Conservation (phyloP, 2,113 vertebrate genomes). For the Nyctibius bracteatus region DNA sequence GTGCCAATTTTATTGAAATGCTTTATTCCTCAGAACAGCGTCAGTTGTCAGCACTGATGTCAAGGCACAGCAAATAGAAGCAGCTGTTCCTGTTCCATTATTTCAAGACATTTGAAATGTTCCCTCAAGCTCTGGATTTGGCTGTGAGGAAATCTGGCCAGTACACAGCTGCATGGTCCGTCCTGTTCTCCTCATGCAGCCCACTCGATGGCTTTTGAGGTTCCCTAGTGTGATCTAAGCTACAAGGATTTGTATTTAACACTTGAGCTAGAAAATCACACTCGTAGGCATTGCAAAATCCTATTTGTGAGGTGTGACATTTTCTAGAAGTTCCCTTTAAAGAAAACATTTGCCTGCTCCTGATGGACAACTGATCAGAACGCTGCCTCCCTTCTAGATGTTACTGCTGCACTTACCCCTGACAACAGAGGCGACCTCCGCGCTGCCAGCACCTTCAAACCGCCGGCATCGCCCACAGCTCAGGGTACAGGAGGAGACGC, state of each 20-base stretch:
- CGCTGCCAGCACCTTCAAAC: constrained; percentile 71
- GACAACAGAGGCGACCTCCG: constrained; percentile 75
- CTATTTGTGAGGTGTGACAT: rapidly evolving
- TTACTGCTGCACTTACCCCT: neutral
- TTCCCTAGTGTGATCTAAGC: neutral
- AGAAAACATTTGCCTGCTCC: neutral
- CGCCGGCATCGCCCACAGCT: constrained; percentile 77
- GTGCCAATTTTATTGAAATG: neutral
- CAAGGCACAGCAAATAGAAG: neutral
- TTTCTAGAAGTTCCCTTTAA: neutral
- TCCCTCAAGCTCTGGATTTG: neutral
- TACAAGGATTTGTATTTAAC: neutral
- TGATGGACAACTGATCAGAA: neutral
- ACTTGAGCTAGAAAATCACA: neutral
- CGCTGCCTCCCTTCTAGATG: constrained; percentile 63
- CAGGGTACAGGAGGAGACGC: constrained; percentile 75
- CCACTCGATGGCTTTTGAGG: neutral
- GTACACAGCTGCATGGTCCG: neutral
- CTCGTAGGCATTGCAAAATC: neutral
- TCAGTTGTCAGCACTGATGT: neutral
- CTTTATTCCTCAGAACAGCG: neutral
- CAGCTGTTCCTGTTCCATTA: neutral
- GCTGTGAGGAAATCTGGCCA: neutral
- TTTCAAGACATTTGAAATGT: neutral
- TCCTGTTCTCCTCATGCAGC: neutral